phyloP scores from a whole-genome alignment of 1,140 invertebrate species.

The Drosophila ercepeae region DNA sequence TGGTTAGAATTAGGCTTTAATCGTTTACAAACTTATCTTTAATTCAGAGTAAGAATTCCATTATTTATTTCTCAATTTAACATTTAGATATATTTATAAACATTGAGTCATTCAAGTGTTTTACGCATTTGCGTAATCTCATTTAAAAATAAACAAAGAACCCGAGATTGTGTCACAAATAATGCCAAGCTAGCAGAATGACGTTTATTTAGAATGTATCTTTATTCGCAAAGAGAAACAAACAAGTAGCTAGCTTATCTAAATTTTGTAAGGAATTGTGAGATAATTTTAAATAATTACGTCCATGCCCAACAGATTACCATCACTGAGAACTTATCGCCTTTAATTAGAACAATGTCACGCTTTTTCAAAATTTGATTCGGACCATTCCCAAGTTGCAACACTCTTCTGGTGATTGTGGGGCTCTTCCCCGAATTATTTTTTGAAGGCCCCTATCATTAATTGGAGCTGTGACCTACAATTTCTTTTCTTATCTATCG shows the following conservation, averaged over 20 bases:
- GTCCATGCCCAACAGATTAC: neutral
- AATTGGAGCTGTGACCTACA: conserved; percentile 67
- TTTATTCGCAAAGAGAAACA: neutral
- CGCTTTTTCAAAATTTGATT: neutral
- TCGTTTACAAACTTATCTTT: neutral
- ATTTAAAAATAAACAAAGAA: conserved; percentile 10
- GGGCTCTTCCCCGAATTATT: neutral
- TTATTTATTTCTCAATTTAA: neutral
- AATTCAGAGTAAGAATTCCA: neutral
- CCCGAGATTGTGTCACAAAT: neutral
- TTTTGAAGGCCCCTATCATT: conserved; percentile 3
- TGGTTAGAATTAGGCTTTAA: neutral
- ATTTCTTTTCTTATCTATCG: conserved; percentile 57
- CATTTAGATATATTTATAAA: neutral
- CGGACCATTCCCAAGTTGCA: conserved; percentile 15
- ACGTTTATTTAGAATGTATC: neutral
- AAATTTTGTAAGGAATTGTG: neutral
- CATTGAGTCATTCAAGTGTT: neutral
- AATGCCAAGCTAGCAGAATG: neutral
- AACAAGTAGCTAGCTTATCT: neutral
- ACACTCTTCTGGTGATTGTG: conserved; percentile 28
- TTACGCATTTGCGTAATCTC: conserved; percentile 25
- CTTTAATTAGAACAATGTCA: conserved; percentile 22
- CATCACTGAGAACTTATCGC: neutral
- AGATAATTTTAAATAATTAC: conserved; percentile 4